Base-by-base conservation (phyloP, 2,797 vertebrate species). In the Urocyon cinereoargenteus region DNA sequence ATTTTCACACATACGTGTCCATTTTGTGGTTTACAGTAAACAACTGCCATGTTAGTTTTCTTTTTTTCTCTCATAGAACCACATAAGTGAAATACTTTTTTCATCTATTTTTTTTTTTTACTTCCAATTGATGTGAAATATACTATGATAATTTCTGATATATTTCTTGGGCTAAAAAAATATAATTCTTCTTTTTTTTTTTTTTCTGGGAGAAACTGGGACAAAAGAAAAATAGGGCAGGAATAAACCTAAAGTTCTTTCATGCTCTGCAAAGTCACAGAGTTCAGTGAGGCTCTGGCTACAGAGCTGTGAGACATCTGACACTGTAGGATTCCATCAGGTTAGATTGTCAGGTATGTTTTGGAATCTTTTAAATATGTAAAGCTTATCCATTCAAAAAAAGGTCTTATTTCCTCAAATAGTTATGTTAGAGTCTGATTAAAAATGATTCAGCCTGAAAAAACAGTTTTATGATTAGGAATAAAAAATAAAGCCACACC, bases 381-480 rank as follows among this genome's bases (percentile, higher is more conserved):
- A 49, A 49, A 24, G 21, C 22, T 45, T 81, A 12, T 31, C 70
- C 22, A 81, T 62, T 85, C 73, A 64, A 70, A 31, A 31, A 85
- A 79, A 83, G 49, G 51, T 55, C n/a, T 86, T 51, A 79, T 81
- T 96, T 90, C 31, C 68, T 82, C 53, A 77, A 36, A 73, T 62
- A 31, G 36, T 85, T 68, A 28, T 53, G 85, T 51, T 55, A 73
- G 10, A 66, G 55, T 62, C 90, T 55, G 51, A 84, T 95, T 97
- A 89, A 77, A 95, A 86, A 72, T 73, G 73, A 75, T 75, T 72
- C 31, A 57, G 89, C 8, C 28, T 51, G 40, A 93, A 93, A 98
- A 98, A 98, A 98, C 96, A 98, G 94, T 91, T 98, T 98, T 98
- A 96, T 96, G 96, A 98, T 98, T 98, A 98, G 98, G 95, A 99